Base-by-base conservation (phyloP, 2,888 invertebrate genomes). In the Athalia cordata region DNA sequence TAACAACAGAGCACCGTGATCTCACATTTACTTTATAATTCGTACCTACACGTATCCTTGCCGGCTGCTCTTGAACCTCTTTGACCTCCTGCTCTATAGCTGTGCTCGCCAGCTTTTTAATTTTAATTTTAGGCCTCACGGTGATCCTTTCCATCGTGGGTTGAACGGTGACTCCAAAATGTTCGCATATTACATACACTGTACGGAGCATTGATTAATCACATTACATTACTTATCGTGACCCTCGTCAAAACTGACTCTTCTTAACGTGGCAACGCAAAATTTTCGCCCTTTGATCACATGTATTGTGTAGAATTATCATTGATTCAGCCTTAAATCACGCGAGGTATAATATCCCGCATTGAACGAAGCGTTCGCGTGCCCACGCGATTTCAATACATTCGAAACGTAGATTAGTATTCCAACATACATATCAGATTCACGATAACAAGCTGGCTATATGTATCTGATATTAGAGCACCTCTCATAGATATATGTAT, bases 91-190 rank as follows among this genome's bases (percentile, higher is more conserved):
- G 75, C 75, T 75, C 75, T 75, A 1, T 29, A 75, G 75, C 75
- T 75, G 49, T 75, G 75, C 75, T 75, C 75, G 75, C 75, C 75
- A 50, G 49, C 75, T 75, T 75, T 75, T 75, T 75, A 75, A 75
- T 75, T 75, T 75, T 75, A 75, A 75, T 75, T 75, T 62, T 75
- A 75, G 75, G 75, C 62, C 75, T 75, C 62, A 62, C 75, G 75
- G 75, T 75, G 75, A 75, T 75, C 75, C 75, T 62, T 75, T 75
- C 75, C 75, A 75, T 75, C 75, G 75, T 6, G 64, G 29, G 62
- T 75, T 62, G 75, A 75, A 75, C 75, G 62, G 75, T 62, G 62
- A 75, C 75, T 62, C 29, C 62, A 55, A 75, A 75, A n/a, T 62
- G 62, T 45, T 50, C 62, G 61, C 47, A n/a, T 59, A 29, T 29